Conservation (phyloP, 1,140 invertebrate species). For the Ceratina calcarata region DNA sequence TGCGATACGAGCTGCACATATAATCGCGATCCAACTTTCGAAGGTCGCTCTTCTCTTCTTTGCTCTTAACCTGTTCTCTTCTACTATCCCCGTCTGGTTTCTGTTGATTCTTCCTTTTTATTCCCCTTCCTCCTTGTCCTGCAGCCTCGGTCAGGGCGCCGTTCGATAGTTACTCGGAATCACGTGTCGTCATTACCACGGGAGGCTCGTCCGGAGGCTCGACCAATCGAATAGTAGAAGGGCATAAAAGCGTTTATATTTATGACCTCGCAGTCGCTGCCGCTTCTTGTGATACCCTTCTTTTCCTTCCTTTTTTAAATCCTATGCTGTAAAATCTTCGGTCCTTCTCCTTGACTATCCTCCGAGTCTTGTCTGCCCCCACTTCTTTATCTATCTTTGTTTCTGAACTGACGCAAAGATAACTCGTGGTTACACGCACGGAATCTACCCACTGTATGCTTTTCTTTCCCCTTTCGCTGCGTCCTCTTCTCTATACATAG, state of each 20-base stretch:
- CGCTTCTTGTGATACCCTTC: neutral
- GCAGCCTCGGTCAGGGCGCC: neutral
- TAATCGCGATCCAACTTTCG: conserved; percentile 27
- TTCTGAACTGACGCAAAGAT: neutral
- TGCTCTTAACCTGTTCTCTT: neutral
- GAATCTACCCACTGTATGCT: neutral
- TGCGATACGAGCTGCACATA: conserved; percentile 7
- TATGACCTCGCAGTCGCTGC: conserved; percentile 29
- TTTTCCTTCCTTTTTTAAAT: conserved; percentile 15
- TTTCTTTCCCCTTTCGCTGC: neutral
- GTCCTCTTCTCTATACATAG: neutral
- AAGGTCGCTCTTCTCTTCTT: conserved; percentile 42
- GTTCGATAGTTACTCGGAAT: conserved; percentile 20
- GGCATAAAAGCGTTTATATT: conserved; percentile 32
- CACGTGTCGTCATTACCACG: conserved; percentile 42
- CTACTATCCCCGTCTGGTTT: conserved; percentile 4
- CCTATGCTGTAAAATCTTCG: conserved; percentile 1
- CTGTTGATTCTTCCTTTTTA: conserved; percentile 19
- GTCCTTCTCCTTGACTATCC: neutral
- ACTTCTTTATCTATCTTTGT: neutral
- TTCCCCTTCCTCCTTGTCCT: conserved; percentile 9
- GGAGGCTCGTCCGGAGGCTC: conserved; percentile 66
- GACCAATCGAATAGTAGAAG: conserved; percentile 65
- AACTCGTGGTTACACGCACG: neutral
- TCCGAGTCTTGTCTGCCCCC: neutral